These are phyloP conservation scores for Lasioglossum albipes DNA, from an alignment of 1,140 invertebrate genomes.

Conservation along the genomic window DNA sequence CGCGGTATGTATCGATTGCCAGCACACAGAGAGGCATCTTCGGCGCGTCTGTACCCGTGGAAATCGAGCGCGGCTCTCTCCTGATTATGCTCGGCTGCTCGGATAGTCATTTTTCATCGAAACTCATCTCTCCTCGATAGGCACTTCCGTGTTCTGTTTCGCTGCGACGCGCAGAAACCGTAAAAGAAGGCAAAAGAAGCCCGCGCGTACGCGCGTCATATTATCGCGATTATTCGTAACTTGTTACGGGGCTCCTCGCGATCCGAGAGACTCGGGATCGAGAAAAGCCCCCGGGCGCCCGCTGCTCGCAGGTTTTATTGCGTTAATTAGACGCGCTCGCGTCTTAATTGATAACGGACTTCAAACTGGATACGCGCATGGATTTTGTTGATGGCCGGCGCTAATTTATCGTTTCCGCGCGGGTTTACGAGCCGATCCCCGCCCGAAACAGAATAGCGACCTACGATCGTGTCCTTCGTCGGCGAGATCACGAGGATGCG, in stretches of 20 bases:
- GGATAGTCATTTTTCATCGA: no score
- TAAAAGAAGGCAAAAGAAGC: not conserved
- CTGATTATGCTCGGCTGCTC: no score
- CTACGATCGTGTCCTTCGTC: not conserved
- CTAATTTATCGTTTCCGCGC: not conserved
- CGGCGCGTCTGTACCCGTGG: no score
- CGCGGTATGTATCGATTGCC: no score
- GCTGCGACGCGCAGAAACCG: not conserved
- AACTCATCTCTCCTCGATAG: not conserved
- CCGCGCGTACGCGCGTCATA: not conserved
- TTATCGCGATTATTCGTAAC: slow-evolving; percentile 45
- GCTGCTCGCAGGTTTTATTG: not conserved
- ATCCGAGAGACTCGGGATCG: no score
- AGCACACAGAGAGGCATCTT: no score
- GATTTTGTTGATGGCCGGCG: not conserved
- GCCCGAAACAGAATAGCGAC: not conserved
- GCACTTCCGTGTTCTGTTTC: slow-evolving; percentile 40
- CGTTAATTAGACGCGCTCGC: not conserved
- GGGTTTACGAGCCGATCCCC: not conserved
- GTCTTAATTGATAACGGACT: not conserved
- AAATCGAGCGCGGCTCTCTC: no score
- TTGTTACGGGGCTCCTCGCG: not conserved
- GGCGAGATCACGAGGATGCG: no score
- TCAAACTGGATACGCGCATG: not conserved
- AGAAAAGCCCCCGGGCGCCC: not conserved